Base-by-base conservation (phyloP, 2,888 invertebrate species). In the Nebria salina region DNA sequence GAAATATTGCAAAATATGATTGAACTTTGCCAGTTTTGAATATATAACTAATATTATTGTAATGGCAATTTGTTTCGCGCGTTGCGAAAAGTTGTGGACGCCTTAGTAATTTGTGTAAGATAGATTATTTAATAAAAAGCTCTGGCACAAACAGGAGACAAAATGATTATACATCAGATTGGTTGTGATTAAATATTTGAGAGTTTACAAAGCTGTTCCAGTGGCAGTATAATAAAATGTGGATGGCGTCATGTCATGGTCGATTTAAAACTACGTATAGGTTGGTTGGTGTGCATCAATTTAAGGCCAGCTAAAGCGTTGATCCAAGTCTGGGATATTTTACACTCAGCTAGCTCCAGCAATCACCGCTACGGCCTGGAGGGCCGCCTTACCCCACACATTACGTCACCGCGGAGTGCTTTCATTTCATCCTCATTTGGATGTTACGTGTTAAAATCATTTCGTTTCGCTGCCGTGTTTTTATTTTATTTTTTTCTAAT, bases 291-390 rank as follows among this genome's bases (percentile, higher is more conserved):
- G 75, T 75, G 79, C 79, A 79, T 79, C 79, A 66, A 79, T 73
- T 79, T 79, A 79, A 79, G 73, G 73, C 4, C 79, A 79, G 79
- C 79, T 13, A 79, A 79, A 79, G 79, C 79, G 68, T 68, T 79
- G 79, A 79, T 79, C 75, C 74, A 79, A 75, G 79, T 34, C 78
- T 75, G 78, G 34, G 34, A 79, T 79, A 68, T 79, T 79, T 79
- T 75, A 79, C 79, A 79, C 79, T 79, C 79, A 74, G 79, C 65
- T 75, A 68, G 54, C 15, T 74, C 65, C 73, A 73, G 54, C 74
- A 79, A 79, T 43, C 43, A 65, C 74, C 72, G 72, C 73, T 54
- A 54, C 3, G 13, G 54, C 54, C 54, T 13, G 54, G 8, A 54
- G 54, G 54, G 54, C 54, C 54, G 8, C 54, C 54, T 13, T 13